These are phyloP conservation scores for Oopsacas minuta DNA, from an alignment of 37 sponge, comb jelly and placozoan genomes.

Conservation along the genomic window DNA sequence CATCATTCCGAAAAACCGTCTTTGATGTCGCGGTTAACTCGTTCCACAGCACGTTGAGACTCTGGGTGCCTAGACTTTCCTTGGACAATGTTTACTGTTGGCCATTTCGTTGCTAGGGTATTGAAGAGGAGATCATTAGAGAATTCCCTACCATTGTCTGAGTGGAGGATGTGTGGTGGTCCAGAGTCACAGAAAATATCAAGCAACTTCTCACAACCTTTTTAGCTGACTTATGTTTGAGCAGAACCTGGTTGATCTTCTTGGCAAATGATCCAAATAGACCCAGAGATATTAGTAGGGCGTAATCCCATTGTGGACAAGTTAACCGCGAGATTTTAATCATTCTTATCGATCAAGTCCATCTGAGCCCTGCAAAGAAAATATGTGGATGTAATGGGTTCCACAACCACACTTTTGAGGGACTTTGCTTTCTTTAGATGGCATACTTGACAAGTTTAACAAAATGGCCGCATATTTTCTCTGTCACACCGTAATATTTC, in stretches of 20 bases:
- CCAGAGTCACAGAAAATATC: neutral
- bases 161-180: neutral
- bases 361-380: neutral
- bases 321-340: neutral
- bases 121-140: too few relatives aligned
- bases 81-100: too few relatives aligned
- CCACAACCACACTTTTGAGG: neutral
- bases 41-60: too few relatives aligned
- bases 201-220: neutral
- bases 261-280: neutral
- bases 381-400: neutral
- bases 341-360: neutral
- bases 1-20: too few relatives aligned
- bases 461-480: too few relatives aligned
- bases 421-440: neutral
- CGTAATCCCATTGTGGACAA: too few relatives aligned
- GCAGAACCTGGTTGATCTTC: neutral
- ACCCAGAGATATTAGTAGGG: too few relatives aligned
- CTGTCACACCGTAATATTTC: too few relatives aligned
- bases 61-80: too few relatives aligned
- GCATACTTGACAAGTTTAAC: neutral
- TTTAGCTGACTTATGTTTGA: neutral
- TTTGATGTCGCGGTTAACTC: too few relatives aligned
- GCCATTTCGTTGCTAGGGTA: too few relatives aligned
- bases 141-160: neutral